Evolutionary conservation across 1,140 invertebrate species (phyloP).

Genomic region (Pogonomyrmex barbatus): DNA sequence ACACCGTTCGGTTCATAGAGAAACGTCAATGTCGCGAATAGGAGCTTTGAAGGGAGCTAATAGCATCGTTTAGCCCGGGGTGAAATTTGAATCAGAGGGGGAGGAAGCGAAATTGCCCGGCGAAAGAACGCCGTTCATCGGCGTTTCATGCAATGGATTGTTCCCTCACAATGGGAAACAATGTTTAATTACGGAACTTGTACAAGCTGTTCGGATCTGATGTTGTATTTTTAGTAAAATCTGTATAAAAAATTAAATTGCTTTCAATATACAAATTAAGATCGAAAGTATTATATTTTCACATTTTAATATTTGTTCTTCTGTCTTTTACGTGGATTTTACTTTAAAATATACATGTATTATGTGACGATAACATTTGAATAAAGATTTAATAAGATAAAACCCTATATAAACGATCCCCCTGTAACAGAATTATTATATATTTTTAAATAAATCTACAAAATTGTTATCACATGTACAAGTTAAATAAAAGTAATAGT

Average conservation of each 20-base stretch:
- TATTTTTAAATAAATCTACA: not conserved
- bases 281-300: not conserved
- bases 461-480: not conserved
- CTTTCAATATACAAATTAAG: not conserved
- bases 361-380: not conserved
- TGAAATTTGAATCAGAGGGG: slow-evolving; percentile 48
- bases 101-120: slow-evolving; percentile 42
- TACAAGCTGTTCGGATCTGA: slow-evolving; percentile 28
- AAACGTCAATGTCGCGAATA: slow-evolving; percentile 58
- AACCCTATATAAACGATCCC: not conserved
- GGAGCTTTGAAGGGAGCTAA: slow-evolving; percentile 53
- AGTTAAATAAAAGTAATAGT: not conserved
- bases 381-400: not conserved
- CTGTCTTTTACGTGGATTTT: not conserved
- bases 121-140: slow-evolving; percentile 47
- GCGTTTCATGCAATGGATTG: slow-evolving; percentile 42
- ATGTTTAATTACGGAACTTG: slow-evolving; percentile 45
- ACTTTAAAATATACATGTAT: not conserved
- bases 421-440: not conserved
- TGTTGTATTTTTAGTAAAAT: slow-evolving; percentile 27
- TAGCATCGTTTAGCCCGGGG: slow-evolving; percentile 37
- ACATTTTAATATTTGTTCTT: not conserved
- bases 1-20: slow-evolving; percentile 46
- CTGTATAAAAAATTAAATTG: not conserved
- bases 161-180: slow-evolving; percentile 13